Conservation (phyloP, 2,888 invertebrate species). For the Hyalella azteca region DNA sequence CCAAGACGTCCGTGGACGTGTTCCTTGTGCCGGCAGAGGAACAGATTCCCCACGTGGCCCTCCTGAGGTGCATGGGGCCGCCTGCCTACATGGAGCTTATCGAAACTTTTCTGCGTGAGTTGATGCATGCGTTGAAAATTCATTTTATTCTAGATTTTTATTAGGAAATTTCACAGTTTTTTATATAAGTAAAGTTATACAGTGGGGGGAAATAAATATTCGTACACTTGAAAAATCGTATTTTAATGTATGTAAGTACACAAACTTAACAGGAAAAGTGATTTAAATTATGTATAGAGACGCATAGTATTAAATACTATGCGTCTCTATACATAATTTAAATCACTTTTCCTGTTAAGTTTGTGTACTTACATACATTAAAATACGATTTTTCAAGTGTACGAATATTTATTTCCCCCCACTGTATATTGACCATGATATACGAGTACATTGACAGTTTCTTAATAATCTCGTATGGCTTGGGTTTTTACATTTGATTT, state of each 20-base stretch:
- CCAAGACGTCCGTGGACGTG: conserved; percentile 38
- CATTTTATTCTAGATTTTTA: neutral
- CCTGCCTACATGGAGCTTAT: conserved; percentile 46
- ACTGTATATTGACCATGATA: too few relatives aligned
- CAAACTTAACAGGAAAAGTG: neutral
- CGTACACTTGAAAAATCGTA: neutral
- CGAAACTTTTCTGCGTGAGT: conserved; percentile 48
- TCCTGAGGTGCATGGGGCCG: conserved; percentile 49
- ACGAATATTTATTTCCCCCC: too few relatives aligned
- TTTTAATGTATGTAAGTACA: neutral
- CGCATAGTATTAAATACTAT: too few relatives aligned
- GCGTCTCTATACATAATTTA: too few relatives aligned
- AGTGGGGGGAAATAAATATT: neutral
- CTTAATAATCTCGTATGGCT: too few relatives aligned
- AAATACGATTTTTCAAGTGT: too few relatives aligned
- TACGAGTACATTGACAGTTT: too few relatives aligned
- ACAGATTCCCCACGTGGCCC: conserved; percentile 49
- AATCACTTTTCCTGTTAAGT: too few relatives aligned
- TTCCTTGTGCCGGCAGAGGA: conserved; percentile 45
- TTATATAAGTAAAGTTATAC: neutral
- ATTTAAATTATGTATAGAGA: too few relatives aligned
- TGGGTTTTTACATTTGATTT: too few relatives aligned
- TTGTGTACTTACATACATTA: too few relatives aligned
- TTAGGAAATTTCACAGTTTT: neutral
- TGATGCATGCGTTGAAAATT: neutral